Evolutionary conservation across 2,888 invertebrate species (phyloP).

Genomic region (Mellilla xanthometata): DNA sequence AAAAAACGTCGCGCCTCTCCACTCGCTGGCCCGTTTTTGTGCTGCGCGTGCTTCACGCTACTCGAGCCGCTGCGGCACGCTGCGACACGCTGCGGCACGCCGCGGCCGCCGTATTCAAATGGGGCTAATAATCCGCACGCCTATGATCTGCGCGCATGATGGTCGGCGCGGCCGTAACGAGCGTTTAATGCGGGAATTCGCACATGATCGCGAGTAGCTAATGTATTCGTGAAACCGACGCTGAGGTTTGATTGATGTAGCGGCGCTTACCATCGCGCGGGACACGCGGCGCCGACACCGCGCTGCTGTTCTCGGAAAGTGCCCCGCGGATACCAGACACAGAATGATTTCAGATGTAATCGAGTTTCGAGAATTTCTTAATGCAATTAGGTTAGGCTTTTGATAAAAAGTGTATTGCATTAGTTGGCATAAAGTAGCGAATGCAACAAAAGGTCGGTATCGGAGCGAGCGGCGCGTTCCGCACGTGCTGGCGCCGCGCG

Average conservation of each 20-base stretch:
- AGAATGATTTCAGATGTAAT: too few relatives aligned
- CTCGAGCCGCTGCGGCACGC: constrained; percentile 18
- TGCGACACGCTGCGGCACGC: constrained; percentile 41
- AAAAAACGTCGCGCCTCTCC: constrained; percentile 40
- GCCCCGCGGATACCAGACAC: too few relatives aligned
- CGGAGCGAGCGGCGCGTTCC: background rate
- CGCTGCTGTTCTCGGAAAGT: too few relatives aligned
- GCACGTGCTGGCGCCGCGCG: too few relatives aligned
- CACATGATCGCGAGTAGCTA: constrained; percentile 16
- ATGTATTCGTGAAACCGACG: constrained; percentile 29
- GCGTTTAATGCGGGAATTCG: constrained; percentile 19
- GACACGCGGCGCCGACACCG: too few relatives aligned
- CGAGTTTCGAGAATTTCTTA: too few relatives aligned
- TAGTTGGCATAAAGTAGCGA: background rate
- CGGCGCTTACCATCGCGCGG: constrained; percentile 1
- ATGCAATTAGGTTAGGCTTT: constrained; percentile 7
- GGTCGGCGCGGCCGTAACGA: constrained; percentile 1
- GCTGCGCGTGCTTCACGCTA: constrained; percentile 66
- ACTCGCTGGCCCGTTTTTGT: constrained; percentile 41
- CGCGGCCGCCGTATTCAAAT: constrained; percentile 26
- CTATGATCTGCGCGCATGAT: constrained; percentile 11
- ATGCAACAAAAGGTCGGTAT: too few relatives aligned
- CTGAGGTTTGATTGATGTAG: constrained; percentile 14
- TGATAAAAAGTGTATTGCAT: constrained; percentile 7
- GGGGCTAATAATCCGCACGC: constrained; percentile 16